Percentiles rank a stretch among this genome's conserved stretches.
Conservation (phyloP, 2,797 vertebrate species). For the Acanthiza pusilla region DNA sequence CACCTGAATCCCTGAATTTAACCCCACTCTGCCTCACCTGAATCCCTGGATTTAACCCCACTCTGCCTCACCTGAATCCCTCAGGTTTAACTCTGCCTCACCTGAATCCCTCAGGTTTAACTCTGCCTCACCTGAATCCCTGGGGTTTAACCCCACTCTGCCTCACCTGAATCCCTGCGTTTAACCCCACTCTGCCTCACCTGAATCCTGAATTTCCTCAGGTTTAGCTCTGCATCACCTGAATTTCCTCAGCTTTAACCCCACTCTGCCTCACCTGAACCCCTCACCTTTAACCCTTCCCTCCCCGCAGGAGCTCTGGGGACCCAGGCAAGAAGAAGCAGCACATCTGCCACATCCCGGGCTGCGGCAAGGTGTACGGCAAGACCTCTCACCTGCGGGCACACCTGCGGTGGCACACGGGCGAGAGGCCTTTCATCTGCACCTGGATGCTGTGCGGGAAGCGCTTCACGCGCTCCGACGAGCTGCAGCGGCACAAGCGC, state of each 20-base stretch:
- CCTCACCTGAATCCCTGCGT: too few species aligned
- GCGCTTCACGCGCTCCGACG: slow-evolving; percentile 58
- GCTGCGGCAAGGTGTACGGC: slow-evolving; percentile 93
- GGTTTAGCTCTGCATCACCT: too few species aligned
- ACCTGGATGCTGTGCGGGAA: slow-evolving; percentile 91
- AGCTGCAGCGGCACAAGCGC: slow-evolving; percentile 27
- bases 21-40: too few species aligned
- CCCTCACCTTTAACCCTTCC: background rate
- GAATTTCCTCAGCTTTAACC: background rate
- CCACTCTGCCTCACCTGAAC: rapidly evolving
- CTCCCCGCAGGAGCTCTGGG: slow-evolving; percentile 66
- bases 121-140: rapidly evolving
- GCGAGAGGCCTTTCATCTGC: slow-evolving; percentile 92
- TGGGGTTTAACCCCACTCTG: background rate
- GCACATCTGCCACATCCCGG: slow-evolving; percentile 93
- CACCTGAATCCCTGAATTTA: too few species aligned
- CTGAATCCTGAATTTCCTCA: too few species aligned
- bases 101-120: rapidly evolving
- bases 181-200: too few species aligned
- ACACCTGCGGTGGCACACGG: slow-evolving; percentile 95
- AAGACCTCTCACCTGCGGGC: slow-evolving; percentile 94
- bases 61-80: too few species aligned
- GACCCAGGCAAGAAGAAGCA: slow-evolving; percentile 95
- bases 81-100: rapidly evolving
- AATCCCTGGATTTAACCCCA: too few species aligned